phyloP scores from a whole-genome alignment of 2,113 vertebrate genomes.

The Phocoena sinus region DNA sequence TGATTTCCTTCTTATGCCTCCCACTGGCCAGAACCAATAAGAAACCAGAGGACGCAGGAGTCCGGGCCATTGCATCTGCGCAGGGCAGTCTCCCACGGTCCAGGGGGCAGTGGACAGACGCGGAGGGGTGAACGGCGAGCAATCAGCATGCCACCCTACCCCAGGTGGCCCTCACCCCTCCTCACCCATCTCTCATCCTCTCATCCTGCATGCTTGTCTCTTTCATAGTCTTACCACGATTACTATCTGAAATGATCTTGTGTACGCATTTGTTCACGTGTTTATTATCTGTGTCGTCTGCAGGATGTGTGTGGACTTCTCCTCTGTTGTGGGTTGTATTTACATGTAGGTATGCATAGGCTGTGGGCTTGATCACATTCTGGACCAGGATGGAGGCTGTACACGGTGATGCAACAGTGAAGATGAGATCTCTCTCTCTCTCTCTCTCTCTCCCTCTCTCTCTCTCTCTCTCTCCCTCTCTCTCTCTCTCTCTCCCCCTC shows the following conservation, averaged over 20 bases:
- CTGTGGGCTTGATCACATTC: no score
- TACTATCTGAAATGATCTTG: background rate
- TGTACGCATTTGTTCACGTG: background rate
- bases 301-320: rapidly evolving
- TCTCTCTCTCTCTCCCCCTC: no score
- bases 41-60: background rate
- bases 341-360: background rate
- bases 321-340: no score
- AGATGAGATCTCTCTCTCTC: background rate
- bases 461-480: no score
- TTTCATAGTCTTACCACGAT: background rate
- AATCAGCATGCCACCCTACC: background rate
- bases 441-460: no score
- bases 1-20: background rate
- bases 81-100: rapidly evolving
- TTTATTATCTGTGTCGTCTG: background rate
- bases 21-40: background rate
- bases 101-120: background rate
- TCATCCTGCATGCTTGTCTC: background rate
- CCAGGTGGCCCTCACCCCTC: background rate
- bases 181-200: background rate
- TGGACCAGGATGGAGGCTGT: no score
- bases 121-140: background rate
- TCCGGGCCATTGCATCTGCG: rapidly evolving
- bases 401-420: background rate